Evolutionary conservation across 2,888 invertebrate genomes (phyloP), one percentile per base, ranked within the genome.

Genomic region (Epinotia ramella): DNA sequence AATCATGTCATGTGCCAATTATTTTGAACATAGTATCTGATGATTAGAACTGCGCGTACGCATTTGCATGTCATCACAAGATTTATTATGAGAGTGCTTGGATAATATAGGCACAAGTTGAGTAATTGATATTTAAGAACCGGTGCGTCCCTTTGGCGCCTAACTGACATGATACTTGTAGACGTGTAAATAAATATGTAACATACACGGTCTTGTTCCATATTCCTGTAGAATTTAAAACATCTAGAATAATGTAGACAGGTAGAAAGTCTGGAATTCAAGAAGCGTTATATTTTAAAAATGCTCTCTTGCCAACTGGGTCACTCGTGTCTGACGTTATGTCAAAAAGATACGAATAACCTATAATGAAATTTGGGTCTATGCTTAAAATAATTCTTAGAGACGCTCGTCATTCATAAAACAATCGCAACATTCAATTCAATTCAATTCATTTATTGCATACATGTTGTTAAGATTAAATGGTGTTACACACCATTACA

Each of bases 241-340:
- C 4, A 71, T 53, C 53, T 60, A 65, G 60, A 60, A 70, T 49
- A 66, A 70, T 53, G 33, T 11, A 53, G 53, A 59, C 57, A 28
- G 57, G 68, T 66, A 60, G 60, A 44, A 49, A 13, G 44, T 64
- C 28, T 2, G 57, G 64, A 71, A 81, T 84, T 81, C 85, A 87
- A 86, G 86, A 88, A 87, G 84, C 78, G 81, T 83, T 81, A 84
- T 83, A 81, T 81, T 87, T 83, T 81, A 84, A 88, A 90, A 86
- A 86, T 83, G 80, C 80, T 80, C 79, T 78, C 78, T 85, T 91
- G 93, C 93, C 93, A 93, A 93, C 85, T 93, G 83, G 93, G 93
- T 91, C 91, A 90, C 86, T 84, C 85, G 88, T 87, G 87, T 84
- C 84, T 78, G 76, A 81, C 81, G 80, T 86, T 82, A 82, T 69